Percentiles rank a stretch among this genome's conserved stretches.
phyloP scores from a whole-genome alignment of 1,140 invertebrate genomes.

The Mylabris phalerata region DNA sequence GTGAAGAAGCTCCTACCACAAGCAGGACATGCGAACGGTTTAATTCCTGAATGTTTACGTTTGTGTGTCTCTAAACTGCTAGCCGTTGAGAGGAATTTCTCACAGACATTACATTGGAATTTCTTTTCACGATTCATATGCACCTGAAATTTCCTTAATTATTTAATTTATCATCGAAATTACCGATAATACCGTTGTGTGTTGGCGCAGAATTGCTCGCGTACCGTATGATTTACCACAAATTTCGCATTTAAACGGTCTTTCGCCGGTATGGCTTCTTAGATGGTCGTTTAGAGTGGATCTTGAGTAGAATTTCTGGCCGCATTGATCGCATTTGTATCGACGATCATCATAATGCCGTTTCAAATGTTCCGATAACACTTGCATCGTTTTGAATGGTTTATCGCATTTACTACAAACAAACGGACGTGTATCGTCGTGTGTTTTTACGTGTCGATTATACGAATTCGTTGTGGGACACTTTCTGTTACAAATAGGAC shows the following conservation, averaged over 20 bases:
- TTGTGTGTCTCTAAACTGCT: slow-evolving; percentile 19
- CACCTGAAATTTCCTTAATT: slow-evolving; percentile 8
- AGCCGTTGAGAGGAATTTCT: slow-evolving; percentile 11
- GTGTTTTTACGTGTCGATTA: slow-evolving; percentile 16
- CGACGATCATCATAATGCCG: slow-evolving; percentile 45
- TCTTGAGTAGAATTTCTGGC: slow-evolving; percentile 44
- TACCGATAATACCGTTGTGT: slow-evolving; percentile 7
- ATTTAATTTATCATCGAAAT: background rate
- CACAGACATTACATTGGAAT: slow-evolving; percentile 17
- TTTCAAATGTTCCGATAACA: slow-evolving; percentile 34
- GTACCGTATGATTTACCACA: slow-evolving; percentile 34
- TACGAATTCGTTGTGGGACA: slow-evolving; percentile 13
- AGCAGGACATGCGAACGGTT: slow-evolving; percentile 15
- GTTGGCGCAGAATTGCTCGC: slow-evolving; percentile 15
- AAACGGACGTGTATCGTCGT: slow-evolving; percentile 14
- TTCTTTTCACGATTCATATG: slow-evolving; percentile 18
- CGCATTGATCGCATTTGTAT: slow-evolving; percentile 45
- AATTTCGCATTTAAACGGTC: slow-evolving; percentile 45
- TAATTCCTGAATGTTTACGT: slow-evolving; percentile 16
- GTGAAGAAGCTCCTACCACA: slow-evolving; percentile 20
- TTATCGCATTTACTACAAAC: slow-evolving; percentile 34
- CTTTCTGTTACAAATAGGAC: slow-evolving; percentile 11
- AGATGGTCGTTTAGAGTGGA: slow-evolving; percentile 44
- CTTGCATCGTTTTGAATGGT: slow-evolving; percentile 44
- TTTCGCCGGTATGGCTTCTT: slow-evolving; percentile 43